Evolutionary conservation across 23 tunicate genomes (phyloP).

Genomic region (Halocynthia aurantium): DNA sequence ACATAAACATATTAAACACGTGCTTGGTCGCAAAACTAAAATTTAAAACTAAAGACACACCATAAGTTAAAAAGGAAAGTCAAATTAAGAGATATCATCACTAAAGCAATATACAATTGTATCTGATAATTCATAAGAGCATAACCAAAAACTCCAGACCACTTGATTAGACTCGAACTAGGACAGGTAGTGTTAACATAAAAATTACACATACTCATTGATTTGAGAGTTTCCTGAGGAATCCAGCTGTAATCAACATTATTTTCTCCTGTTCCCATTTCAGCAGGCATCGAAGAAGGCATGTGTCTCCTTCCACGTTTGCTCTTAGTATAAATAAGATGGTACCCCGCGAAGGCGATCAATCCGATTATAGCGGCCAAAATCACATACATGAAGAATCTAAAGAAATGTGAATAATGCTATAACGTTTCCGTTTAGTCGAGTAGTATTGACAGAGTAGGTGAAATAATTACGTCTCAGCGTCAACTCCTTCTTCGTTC

Average conservation of each 20-base stretch:
- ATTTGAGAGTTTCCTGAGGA: slow-evolving; percentile 76
- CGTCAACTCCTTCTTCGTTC: slow-evolving; percentile 91
- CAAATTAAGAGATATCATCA: no score
- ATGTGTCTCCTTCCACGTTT: slow-evolving; percentile 7
- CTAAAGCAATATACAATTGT: no score
- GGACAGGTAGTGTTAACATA: background rate
- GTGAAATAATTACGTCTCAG: slow-evolving; percentile 59
- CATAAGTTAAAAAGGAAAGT: no score
- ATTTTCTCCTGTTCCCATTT: slow-evolving; percentile 55
- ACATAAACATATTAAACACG: background rate
- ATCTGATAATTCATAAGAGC: no score
- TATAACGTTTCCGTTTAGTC: no score
- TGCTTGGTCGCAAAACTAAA: background rate
- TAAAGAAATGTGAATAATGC: background rate
- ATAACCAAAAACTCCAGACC: no score
- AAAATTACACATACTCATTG: slow-evolving; percentile 34
- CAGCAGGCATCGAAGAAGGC: slow-evolving; percentile 15
- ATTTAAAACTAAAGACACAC: background rate
- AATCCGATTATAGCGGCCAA: slow-evolving; percentile 44
- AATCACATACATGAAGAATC: slow-evolving; percentile 88
- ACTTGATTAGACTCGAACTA: no score
- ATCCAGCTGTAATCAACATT: slow-evolving; percentile 92
- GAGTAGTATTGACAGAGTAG: background rate
- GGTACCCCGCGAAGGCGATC: slow-evolving; percentile 41
- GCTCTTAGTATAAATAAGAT: slow-evolving; percentile 28